Base-by-base conservation (phyloP, 2,797 vertebrate species). In the Girardinus metallicus region DNA sequence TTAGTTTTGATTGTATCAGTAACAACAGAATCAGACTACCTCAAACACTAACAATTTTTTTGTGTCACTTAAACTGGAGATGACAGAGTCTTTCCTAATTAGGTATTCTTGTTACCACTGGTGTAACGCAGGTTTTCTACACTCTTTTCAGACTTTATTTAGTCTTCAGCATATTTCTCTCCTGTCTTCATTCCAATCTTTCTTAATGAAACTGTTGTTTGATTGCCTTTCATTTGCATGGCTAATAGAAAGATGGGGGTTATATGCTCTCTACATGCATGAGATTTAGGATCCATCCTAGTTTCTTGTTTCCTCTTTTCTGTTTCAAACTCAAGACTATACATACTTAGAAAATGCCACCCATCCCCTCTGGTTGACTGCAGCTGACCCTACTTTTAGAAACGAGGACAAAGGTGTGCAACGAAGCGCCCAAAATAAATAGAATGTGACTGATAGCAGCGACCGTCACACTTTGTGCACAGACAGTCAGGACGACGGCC, bases 381-480 rank as follows among this genome's bases (percentile, higher is more conserved):
- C 84, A 84, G 76, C 84, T 85, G 91, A 93, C 90, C 93, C 85
- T 85, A 87, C 91, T 90, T 94, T 91, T 91, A 92, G 88, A 94
- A 92, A 94, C 70, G 87, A 91, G 92, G 90, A 94, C 90, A 92
- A 91, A 91, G 89, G 90, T 93, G 90, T 89, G 88, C 91, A 87
- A 83, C 23, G 41, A 87, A 88, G 84, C 75, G 79, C 91, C 90
- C 83, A 89, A 93, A 94, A 93, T 94, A 94, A 94, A 95, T 90
- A 91, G 88, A 85, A 93, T 89, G 92, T 92, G 93, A 93, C 87
- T 90, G 91, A 92, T 92, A 77, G 85, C 87, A 82, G 86, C 29
- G 92, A 91, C 91, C 89, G 92, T 94, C 91, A 93, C 79, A 81
- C 92, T 92, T 80, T 1, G 8, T 86, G 88, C 81, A n/a, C 86